These are phyloP conservation scores for Ectemnius lituratus DNA, from an alignment of 2,888 invertebrate genomes.

Conservation along the genomic window DNA sequence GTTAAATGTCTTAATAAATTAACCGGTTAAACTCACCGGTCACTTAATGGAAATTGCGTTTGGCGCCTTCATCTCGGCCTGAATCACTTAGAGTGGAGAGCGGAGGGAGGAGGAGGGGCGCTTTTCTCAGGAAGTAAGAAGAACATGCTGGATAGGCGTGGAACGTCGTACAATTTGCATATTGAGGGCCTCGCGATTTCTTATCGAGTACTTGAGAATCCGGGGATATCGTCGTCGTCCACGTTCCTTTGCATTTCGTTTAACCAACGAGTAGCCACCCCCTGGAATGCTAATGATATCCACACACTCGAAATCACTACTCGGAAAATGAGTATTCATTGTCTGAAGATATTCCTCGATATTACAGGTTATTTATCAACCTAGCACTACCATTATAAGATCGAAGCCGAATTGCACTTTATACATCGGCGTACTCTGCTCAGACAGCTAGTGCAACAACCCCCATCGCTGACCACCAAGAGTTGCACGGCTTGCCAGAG, in stretches of 20 bases:
- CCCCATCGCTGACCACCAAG: no score
- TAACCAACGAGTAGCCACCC: constrained; percentile 1
- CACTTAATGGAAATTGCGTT: constrained; percentile 5
- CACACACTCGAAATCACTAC: constrained; percentile 21
- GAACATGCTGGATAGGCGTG: constrained; percentile 30
- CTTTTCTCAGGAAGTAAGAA: constrained; percentile 1
- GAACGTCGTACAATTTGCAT: constrained; percentile 49
- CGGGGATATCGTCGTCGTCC: constrained; percentile 34
- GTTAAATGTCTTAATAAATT: constrained; percentile 7
- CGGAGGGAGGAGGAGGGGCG: background rate
- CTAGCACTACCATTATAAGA: no score
- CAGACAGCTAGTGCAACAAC: background rate
- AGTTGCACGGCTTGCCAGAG: no score
- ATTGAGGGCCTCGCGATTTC: constrained; percentile 46
- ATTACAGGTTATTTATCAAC: no score
- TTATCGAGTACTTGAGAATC: constrained; percentile 45
- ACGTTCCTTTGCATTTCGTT: constrained; percentile 50
- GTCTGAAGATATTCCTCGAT: no score
- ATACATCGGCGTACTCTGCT: no score
- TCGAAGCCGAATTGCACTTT: no score
- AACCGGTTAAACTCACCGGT: constrained; percentile 7
- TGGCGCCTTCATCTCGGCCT: constrained; percentile 4
- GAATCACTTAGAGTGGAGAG: constrained; percentile 3
- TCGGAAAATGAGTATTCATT: constrained; percentile 17
- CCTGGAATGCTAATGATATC: constrained; percentile 18